Evolutionary conservation across 2,797 vertebrate species (phyloP), one percentile per base, ranked within the genome.

Genomic region (Clarias fuscus): DNA sequence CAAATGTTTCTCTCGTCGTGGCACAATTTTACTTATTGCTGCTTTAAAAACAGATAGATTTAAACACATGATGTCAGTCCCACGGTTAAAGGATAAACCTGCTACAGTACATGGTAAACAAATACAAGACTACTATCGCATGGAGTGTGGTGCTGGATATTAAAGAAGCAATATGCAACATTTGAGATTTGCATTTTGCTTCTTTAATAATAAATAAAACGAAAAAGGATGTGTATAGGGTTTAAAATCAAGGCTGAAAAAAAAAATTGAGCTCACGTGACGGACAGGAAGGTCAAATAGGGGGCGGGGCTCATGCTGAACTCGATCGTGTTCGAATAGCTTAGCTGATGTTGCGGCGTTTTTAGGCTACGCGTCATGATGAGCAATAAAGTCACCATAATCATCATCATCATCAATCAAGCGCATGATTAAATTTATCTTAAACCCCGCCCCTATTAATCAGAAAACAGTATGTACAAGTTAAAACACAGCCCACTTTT

Each of bases 1-100:
- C 33, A 1, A 48, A 27, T 17, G 20, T 33, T 37, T 59, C 40
- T 33, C n/a, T 10, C 1, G 10, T 67, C 22, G 14, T 22, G 64
- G 80, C 80, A 68, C 43, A 68, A 58, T 83, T 58, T 58, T 30
- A 83, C 81, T 71, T 83, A 83, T 67, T 71, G 81, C 62, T 24
- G 65, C 61, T 70, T 70, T 70, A 70, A 58, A 58, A 30, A 22
- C 0, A 40, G 10, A 56, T 1, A 70, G 18, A n/a, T 30, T 20
- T 17, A 53, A 82, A 2, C 20, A 15, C 15, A 17, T 4, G 1
- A 24, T 7, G 30, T 20, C 22, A 37, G 27, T 20, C 17, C 30
- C 30, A 40, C 15, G 33, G 27, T 59, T 83, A 33, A 27, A 24
- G 13, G 27, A 61, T 22, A 78, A 61, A 61, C 33, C 53, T 76